These are phyloP conservation scores for Leptatherina wallacei DNA, from an alignment of 2,797 vertebrate species.

Conservation along the genomic window DNA sequence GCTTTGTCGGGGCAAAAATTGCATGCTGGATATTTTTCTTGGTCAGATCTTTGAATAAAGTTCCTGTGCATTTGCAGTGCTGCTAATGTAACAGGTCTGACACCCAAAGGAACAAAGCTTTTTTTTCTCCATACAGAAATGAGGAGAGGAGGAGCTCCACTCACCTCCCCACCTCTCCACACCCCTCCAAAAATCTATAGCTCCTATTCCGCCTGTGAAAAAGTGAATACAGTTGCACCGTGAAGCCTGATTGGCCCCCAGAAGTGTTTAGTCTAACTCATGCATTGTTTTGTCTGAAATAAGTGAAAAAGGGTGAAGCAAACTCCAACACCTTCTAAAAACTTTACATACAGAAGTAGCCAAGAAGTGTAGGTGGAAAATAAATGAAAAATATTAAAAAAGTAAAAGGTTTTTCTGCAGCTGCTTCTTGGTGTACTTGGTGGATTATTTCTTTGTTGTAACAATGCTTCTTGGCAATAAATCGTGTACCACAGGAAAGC, in stretches of 20 bases:
- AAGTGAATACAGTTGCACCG: conserved; percentile 5
- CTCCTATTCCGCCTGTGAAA: conserved; percentile 15
- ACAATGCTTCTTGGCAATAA: background rate
- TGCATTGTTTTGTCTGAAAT: conserved; percentile 40
- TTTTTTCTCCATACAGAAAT: conserved; percentile 53
- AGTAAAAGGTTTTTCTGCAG: background rate
- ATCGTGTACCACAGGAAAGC: background rate
- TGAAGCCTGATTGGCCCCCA: background rate
- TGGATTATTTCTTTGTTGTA: background rate
- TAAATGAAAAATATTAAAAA: background rate
- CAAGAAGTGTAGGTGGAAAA: background rate
- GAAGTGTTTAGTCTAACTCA: conserved; percentile 33
- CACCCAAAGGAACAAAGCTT: conserved; percentile 44
- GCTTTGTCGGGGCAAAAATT: conserved; percentile 31
- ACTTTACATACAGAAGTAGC: background rate
- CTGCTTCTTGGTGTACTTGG: background rate
- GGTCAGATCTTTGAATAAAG: conserved; percentile 24
- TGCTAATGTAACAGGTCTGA: conserved; percentile 52
- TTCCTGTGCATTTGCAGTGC: conserved; percentile 47
- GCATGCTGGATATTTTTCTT: conserved; percentile 63
- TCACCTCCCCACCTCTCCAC: conserved; percentile 28
- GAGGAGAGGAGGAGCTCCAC: conserved; percentile 72
- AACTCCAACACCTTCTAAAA: background rate
- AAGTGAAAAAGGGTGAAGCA: background rate
- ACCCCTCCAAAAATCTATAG: conserved; percentile 33